Percentiles rank a stretch among this genome's conserved stretches.
phyloP scores from a whole-genome alignment of 64 coral and sea anemone species.

The Actinia tenebrosa region DNA sequence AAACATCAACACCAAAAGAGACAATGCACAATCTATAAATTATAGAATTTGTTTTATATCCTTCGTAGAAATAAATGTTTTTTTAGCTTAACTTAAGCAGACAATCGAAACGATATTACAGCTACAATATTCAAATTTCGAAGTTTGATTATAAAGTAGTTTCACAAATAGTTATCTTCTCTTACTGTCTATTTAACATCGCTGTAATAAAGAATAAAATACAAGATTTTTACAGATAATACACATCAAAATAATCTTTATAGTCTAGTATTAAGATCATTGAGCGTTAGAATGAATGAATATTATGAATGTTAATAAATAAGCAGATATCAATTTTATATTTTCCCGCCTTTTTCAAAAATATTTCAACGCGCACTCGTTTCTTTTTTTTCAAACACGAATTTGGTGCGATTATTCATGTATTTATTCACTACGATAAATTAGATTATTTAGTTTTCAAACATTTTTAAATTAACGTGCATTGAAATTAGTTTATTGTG shows the following conservation, averaged over 20 bases:
- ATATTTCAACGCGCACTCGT: neutral
- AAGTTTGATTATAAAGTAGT: neutral
- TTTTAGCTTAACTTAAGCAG: neutral
- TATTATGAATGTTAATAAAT: too few relatives aligned
- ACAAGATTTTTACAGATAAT: neutral
- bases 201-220: too few relatives aligned
- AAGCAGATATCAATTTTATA: neutral
- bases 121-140: neutral
- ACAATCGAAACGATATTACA: neutral
- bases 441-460: neutral
- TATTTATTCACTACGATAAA: neutral
- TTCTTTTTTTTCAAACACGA: neutral
- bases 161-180: neutral
- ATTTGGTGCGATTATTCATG: neutral
- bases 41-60: neutral
- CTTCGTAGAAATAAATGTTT: neutral
- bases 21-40: neutral
- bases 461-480: neutral
- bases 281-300: too few relatives aligned
- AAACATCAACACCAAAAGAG: neutral
- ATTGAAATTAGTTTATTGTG: neutral
- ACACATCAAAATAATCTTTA: neutral
- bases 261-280: neutral
- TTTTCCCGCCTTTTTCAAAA: slow-evolving; percentile 23
- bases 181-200: neutral